A percentile compares a stretch with the other conserved stretches of the same genome.
Evolutionary conservation across 2,797 vertebrate genomes (phyloP).

Genomic region (Parauchenoglanis punctatus): DNA sequence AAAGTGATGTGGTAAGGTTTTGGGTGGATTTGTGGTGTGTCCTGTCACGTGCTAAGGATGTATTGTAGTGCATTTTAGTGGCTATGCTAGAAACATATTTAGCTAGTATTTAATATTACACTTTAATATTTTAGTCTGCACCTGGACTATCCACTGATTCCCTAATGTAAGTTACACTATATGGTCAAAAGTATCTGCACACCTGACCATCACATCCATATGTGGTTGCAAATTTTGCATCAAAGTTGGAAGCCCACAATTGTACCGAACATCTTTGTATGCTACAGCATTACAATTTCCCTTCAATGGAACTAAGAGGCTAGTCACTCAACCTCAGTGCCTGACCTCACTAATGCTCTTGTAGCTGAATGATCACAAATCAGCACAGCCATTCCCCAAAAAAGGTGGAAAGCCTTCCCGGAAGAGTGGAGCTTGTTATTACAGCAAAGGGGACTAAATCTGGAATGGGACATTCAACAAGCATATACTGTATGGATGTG

Average conservation of each 20-base stretch:
- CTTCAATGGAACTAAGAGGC: background rate
- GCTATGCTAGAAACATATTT: background rate
- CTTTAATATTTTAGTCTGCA: background rate
- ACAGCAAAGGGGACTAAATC: background rate
- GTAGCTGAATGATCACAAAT: background rate
- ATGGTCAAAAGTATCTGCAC: background rate
- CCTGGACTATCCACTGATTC: background rate
- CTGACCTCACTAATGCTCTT: background rate
- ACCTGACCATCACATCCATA: background rate
- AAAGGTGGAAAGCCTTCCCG: background rate
- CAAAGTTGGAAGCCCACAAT: background rate
- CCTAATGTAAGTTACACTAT: background rate
- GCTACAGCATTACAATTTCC: background rate
- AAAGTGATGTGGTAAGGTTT: background rate
- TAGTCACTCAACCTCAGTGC: background rate
- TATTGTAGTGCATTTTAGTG: background rate
- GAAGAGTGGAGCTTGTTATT: background rate
- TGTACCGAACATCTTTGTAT: too few species aligned
- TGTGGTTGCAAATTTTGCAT: background rate
- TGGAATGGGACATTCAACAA: background rate
- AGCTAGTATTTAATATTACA: background rate
- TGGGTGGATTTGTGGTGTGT: background rate
- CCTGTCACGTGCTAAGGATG: background rate
- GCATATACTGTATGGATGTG: too few species aligned
- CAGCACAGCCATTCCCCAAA: background rate